Evolutionary conservation across 2,888 invertebrate species (phyloP).

Genomic region (Nomada flava): DNA sequence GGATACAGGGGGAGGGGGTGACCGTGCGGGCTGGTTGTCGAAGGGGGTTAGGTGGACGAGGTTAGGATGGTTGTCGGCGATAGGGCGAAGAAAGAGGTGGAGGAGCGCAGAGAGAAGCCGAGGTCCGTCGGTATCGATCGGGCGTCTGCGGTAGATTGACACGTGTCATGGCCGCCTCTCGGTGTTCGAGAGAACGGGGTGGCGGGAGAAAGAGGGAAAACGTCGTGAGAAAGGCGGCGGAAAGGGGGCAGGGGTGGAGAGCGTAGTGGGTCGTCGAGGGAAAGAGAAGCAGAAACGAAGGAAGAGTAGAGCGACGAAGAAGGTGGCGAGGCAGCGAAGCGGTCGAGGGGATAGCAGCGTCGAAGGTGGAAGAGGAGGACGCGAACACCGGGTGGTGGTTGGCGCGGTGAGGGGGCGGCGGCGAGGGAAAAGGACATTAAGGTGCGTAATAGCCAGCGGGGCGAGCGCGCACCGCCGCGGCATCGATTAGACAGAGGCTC

Average conservation of each 20-base stretch:
- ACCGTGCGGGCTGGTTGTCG: slow-evolving; percentile 40
- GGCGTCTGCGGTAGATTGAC: slow-evolving; percentile 84
- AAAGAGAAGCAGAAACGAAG: slow-evolving; percentile 50
- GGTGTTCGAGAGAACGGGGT: slow-evolving; percentile 69
- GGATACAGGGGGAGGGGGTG: slow-evolving; percentile 32
- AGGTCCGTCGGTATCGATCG: slow-evolving; percentile 84
- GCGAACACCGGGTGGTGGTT: slow-evolving; percentile 64
- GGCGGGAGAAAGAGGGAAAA: slow-evolving; percentile 52
- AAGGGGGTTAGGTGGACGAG: slow-evolving; percentile 50
- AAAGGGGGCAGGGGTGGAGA: slow-evolving; percentile 28
- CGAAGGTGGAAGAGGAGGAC: slow-evolving; percentile 71
- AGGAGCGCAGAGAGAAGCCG: slow-evolving; percentile 74
- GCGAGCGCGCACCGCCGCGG: slow-evolving; percentile 84
- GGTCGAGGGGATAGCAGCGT: slow-evolving; percentile 55
- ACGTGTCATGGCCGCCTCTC: slow-evolving; percentile 84
- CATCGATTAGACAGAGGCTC: slow-evolving; percentile 84
- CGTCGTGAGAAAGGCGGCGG: slow-evolving; percentile 55
- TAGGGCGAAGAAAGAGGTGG: slow-evolving; percentile 72
- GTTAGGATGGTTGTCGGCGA: slow-evolving; percentile 67
- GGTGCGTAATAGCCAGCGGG: slow-evolving; percentile 84
- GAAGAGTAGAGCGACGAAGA: slow-evolving; percentile 51
- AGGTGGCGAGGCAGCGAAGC: slow-evolving; percentile 53
- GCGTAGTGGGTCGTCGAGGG: slow-evolving; percentile 15
- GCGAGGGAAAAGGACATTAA: slow-evolving; percentile 83
- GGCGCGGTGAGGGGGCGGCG: slow-evolving; percentile 62